Conservation (phyloP, 2,113 vertebrate genomes). For the Carassius gibelio region DNA sequence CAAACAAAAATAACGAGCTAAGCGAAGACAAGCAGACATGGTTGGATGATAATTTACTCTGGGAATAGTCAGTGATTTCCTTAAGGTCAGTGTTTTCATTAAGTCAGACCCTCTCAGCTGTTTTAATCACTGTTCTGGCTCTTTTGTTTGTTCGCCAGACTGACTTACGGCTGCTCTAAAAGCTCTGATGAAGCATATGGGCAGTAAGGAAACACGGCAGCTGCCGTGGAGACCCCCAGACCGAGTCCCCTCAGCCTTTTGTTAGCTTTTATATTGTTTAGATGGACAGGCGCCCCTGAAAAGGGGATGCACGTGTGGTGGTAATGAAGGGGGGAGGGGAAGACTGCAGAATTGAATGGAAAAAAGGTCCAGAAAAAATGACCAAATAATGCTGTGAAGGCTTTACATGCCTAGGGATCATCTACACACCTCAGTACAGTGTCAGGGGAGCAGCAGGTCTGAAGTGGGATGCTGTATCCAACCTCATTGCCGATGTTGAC, state of each 20-base stretch:
- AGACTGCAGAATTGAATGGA: neutral
- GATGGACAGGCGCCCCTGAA: conserved; percentile 49
- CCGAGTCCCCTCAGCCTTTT: conserved; percentile 37
- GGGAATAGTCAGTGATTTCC: conserved; percentile 38
- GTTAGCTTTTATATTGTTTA: conserved; percentile 45
- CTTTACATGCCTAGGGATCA: neutral
- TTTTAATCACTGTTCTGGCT: conserved; percentile 9
- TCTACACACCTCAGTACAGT: conserved; percentile 83
- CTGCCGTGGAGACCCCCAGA: conserved; percentile 44
- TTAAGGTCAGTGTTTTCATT: conserved; percentile 53
- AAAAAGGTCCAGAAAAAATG: neutral
- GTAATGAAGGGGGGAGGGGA: conserved; percentile 44
- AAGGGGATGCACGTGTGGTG: conserved; percentile 43
- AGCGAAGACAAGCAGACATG: conserved; percentile 24
- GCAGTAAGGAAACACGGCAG: conserved; percentile 40
- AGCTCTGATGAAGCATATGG: conserved; percentile 47
- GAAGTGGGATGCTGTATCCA: conserved; percentile 82
- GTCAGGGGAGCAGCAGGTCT: conserved; percentile 82
- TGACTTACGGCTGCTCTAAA: conserved; percentile 28
- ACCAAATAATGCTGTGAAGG: neutral
- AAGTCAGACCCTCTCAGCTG: conserved; percentile 44
- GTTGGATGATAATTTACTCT: conserved; percentile 18
- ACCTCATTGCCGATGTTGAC: conserved; percentile 87
- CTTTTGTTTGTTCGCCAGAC: conserved; percentile 29
- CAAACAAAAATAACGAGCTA: neutral